Base-by-base conservation (phyloP, 2,888 invertebrate species). In the Herminia tarsipennalis region DNA sequence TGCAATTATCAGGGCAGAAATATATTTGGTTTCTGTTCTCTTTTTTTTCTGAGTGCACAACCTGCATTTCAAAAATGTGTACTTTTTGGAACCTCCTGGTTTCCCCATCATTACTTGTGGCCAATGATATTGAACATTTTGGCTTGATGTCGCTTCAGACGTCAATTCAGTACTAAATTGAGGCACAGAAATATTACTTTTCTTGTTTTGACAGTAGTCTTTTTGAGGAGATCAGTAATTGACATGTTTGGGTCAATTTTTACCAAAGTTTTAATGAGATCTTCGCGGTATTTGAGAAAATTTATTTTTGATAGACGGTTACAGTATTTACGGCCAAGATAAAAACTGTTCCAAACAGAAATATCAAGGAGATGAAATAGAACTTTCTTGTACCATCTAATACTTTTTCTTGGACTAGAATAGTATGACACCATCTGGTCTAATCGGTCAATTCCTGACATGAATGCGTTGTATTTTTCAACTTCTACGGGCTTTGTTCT, bases 361-460 rank as follows among this genome's bases (percentile, higher is more conserved):
- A 38, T 10, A 14, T 38, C 38, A 8, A 38, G 8, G 1, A 29
- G 6, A 29, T 30, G 38, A 10, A 38, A 38, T 9, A 38, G 5
- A 5, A 38, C 38, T 22, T 30, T 38, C 16, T 38, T 51, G 21
- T 53, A 53, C 44, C 52, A 52, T 6, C 47, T 22, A 2, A 53
- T 6, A 2, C 37, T 39, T 16, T 47, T 52, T 20, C 34, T 33
- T 8, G 42, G 37, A 17, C 37, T 24, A 9, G 49, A 54, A 29
- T 54, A 54, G 29, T 54, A 54, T 1, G 37, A 25, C 0, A 54
- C n/a, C 49, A 54, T 54, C 18, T 54, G 48, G 21, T 49, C 54
- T 10, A 35, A 24, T 5, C 34, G 21, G 28, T 49, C 49, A 16
- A 37, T 13, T 5, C 57, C 57, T n/a, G 48, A 44, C 54, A 58